Evolutionary conservation across 2,113 vertebrate genomes (phyloP).

Genomic region (Macrotis lagotis): DNA sequence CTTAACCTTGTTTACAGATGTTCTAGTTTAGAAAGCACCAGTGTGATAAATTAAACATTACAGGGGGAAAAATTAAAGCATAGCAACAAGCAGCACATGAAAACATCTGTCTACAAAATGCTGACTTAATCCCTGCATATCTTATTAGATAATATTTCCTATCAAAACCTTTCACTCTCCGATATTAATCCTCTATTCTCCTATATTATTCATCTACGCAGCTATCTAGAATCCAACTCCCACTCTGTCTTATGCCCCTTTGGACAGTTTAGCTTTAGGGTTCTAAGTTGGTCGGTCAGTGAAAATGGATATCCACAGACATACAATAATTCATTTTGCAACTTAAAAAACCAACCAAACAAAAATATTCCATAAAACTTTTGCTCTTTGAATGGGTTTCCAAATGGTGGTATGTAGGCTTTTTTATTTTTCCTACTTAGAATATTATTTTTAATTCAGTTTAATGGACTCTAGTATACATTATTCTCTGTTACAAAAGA

Average conservation of each 20-base stretch:
- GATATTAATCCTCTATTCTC: slow-evolving; percentile 56
- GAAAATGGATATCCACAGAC: neutral
- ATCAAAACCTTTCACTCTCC: slow-evolving; percentile 71
- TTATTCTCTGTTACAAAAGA: neutral
- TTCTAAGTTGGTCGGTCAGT: neutral
- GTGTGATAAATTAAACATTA: slow-evolving; percentile 88
- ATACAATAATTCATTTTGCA: slow-evolving; percentile 43
- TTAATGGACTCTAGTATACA: neutral
- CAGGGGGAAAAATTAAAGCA: slow-evolving; percentile 77
- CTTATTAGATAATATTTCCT: slow-evolving; percentile 75
- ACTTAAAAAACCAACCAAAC: slow-evolving; percentile 43
- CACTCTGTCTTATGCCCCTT: slow-evolving; percentile 57
- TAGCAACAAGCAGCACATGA: slow-evolving; percentile 80
- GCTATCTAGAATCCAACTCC: slow-evolving; percentile 42
- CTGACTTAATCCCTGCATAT: slow-evolving; percentile 85
- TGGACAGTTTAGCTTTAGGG: slow-evolving; percentile 29
- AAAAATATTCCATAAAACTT: neutral
- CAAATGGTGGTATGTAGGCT: neutral
- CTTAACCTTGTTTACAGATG: slow-evolving; percentile 86
- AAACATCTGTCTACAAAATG: slow-evolving; percentile 80
- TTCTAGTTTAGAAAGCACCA: slow-evolving; percentile 81
- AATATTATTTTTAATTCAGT: neutral
- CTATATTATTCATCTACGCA: slow-evolving; percentile 48
- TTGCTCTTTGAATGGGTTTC: neutral
- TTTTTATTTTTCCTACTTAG: slow-evolving; percentile 23